Conservation (phyloP, 2,888 invertebrate species). For the Heliconius ismenius region DNA sequence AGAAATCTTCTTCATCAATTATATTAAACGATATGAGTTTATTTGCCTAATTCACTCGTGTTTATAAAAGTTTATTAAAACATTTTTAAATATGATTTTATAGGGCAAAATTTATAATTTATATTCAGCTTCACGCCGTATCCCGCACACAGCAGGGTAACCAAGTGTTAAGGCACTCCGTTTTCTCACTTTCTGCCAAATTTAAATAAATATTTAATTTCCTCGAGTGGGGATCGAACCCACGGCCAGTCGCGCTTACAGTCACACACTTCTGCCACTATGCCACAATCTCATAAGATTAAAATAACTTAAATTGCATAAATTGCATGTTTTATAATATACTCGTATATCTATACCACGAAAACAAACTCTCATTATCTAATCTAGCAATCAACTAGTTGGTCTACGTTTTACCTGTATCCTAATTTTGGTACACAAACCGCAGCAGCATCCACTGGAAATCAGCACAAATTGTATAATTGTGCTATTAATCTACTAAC, state of each 20-base stretch:
- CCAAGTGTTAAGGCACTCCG: too few species aligned
- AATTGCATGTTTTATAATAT: not conserved
- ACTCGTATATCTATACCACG: slow-evolving; percentile 12
- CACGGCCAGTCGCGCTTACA: not conserved
- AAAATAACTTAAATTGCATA: not conserved
- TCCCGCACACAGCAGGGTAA: too few species aligned
- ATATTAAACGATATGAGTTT: not conserved
- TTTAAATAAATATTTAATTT: too few species aligned
- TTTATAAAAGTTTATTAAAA: not conserved
- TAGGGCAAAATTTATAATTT: not conserved
- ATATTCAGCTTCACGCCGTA: too few species aligned
- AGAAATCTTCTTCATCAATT: not conserved
- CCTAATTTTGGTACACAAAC: slow-evolving; percentile 43
- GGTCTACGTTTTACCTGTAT: slow-evolving; percentile 40
- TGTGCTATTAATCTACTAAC: slow-evolving; percentile 32
- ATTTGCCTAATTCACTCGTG: not conserved
- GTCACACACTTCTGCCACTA: not conserved
- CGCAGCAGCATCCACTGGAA: slow-evolving; percentile 39
- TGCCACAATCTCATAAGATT: not conserved
- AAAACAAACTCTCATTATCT: slow-evolving; percentile 39
- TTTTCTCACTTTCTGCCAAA: too few species aligned
- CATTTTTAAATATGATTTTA: not conserved
- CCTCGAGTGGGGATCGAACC: too few species aligned
- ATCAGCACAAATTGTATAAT: slow-evolving; percentile 40
- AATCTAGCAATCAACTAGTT: slow-evolving; percentile 43